Percentiles rank a stretch among this genome's conserved stretches.
These are phyloP conservation scores for Halcyon senegalensis DNA, from an alignment of 2,113 vertebrate genomes.

Conservation along the genomic window DNA sequence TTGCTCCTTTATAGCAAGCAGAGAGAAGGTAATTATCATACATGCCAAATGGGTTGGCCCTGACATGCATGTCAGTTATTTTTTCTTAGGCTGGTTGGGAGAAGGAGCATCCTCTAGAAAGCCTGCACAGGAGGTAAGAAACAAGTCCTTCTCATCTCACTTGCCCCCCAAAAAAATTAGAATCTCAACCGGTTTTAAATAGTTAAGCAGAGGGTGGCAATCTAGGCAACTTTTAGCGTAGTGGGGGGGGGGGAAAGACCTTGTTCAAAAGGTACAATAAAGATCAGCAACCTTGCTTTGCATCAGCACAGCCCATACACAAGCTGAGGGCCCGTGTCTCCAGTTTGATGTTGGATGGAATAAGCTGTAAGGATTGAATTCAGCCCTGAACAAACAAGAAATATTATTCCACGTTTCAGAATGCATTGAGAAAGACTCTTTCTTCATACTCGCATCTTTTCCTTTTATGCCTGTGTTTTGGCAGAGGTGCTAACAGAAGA, in stretches of 20 bases:
- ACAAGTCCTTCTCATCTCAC: not conserved
- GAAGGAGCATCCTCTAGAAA: not conserved
- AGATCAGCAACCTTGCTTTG: not conserved
- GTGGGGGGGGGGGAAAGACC: not conserved
- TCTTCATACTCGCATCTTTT: not conserved
- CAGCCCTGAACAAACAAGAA: not conserved
- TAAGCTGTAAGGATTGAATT: not conserved
- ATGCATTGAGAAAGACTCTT: not conserved
- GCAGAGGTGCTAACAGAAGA: not conserved
- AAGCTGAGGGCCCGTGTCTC: not conserved
- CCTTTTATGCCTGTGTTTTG: slow-evolving; percentile 11
- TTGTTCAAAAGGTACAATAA: not conserved
- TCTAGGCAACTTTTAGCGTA: not conserved
- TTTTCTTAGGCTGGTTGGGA: not conserved
- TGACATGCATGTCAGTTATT: not conserved
- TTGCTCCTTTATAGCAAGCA: not conserved
- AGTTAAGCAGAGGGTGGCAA: not conserved
- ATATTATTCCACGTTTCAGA: not conserved
- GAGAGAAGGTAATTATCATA: not conserved
- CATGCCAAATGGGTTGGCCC: not conserved
- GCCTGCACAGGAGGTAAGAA: not conserved
- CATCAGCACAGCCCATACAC: not conserved
- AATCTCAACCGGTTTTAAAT: slow-evolving; percentile 27
- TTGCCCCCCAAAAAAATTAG: not conserved
- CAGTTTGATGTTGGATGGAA: not conserved